Conservation (phyloP, 2,888 invertebrate genomes). For the Monoplex corrugatus region DNA sequence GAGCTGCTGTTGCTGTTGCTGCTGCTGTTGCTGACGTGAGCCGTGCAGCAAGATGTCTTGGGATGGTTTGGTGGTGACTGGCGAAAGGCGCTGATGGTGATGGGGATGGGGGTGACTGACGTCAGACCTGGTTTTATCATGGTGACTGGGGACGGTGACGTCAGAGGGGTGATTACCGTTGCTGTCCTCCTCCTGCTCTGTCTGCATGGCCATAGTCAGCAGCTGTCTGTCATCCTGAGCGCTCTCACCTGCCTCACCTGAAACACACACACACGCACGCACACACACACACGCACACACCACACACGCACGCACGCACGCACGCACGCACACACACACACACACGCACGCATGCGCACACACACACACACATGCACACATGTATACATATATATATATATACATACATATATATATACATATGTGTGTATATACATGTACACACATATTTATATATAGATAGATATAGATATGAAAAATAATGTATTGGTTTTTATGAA, state of each 20-base stretch:
- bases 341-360: not conserved
- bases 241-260: not conserved
- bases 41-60: not conserved
- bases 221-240: slow-evolving; percentile 3
- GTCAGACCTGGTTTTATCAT: not conserved
- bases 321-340: too few species aligned
- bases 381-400: not conserved
- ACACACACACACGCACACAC: not conserved
- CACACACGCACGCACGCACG: too few species aligned
- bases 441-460: not conserved
- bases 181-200: slow-evolving; percentile 11
- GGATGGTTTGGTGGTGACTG: not conserved
- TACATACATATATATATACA: not conserved
- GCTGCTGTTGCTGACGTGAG: not conserved
- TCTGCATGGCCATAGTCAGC: slow-evolving; percentile 17
- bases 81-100: not conserved
- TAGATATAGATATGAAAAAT: not conserved
- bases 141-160: not conserved
- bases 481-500: too few species aligned
- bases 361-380: not conserved
- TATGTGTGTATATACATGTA: not conserved
- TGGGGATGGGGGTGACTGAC: not conserved
- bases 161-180: not conserved
- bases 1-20: not conserved
- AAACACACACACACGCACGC: not conserved